phyloP scores from a whole-genome alignment of 1,140 invertebrate species.

The honey bee (Apis mellifera) region DNA sequence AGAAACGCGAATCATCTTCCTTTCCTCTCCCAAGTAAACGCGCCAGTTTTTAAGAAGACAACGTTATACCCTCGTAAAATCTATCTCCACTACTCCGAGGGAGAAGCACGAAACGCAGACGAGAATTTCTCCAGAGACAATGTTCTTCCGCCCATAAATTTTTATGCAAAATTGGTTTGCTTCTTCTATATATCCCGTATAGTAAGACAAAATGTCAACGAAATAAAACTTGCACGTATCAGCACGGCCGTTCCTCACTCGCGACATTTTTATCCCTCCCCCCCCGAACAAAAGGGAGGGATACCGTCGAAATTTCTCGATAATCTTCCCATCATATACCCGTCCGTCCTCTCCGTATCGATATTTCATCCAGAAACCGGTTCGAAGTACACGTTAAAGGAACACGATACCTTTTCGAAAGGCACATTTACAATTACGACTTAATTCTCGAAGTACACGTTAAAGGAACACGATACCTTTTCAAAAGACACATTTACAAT shows the following conservation, averaged over 20 bases:
- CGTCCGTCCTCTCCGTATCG: too few relatives aligned
- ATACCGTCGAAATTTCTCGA: not conserved
- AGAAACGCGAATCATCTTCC: not conserved
- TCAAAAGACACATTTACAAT: too few relatives aligned
- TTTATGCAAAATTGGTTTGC: constrained; percentile 38
- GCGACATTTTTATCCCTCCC: constrained; percentile 7
- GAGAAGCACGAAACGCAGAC: not conserved
- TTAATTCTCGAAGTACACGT: not conserved
- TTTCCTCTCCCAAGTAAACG: not conserved
- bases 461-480: not conserved
- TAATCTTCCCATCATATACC: not conserved
- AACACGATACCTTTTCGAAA: not conserved
- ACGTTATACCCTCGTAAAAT: constrained; percentile 30
- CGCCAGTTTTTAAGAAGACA: constrained; percentile 21
- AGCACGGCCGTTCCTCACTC: constrained; percentile 19
- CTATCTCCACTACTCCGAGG: constrained; percentile 26
- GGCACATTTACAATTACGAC: too few relatives aligned
- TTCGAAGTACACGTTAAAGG: not conserved
- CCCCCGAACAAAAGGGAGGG: not conserved
- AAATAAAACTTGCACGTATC: constrained; percentile 35
- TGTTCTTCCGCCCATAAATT: constrained; percentile 30
- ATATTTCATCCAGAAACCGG: not conserved
- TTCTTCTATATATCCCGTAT: not conserved
- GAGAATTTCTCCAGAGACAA: constrained; percentile 42
- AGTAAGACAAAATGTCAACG: constrained; percentile 26